Evolutionary conservation across 2,888 invertebrate genomes (phyloP).

Genomic region (Cepaea hortensis): DNA sequence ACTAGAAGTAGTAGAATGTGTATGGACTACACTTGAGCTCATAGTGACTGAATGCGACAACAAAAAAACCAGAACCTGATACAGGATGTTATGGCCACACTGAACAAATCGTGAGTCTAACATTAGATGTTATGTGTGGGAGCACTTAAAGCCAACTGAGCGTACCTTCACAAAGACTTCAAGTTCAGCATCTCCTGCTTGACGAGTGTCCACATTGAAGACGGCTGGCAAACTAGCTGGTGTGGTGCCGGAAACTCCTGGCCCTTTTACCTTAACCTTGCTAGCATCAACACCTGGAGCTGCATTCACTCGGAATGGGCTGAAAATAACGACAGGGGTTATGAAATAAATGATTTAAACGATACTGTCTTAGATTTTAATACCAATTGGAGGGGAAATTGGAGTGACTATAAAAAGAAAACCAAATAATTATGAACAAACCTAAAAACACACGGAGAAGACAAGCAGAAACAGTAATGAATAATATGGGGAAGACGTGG

Average conservation of each 20-base stretch:
- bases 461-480: too few relatives aligned
- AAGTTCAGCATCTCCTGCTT: slow-evolving; percentile 81
- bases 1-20: too few relatives aligned
- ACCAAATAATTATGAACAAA: too few relatives aligned
- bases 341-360: neutral
- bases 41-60: too few relatives aligned
- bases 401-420: too few relatives aligned
- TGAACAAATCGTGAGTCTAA: neutral
- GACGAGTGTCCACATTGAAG: slow-evolving; percentile 77
- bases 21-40: too few relatives aligned
- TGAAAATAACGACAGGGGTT: slow-evolving; percentile 71
- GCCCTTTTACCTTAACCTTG: slow-evolving; percentile 85
- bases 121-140: neutral
- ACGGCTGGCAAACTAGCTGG: slow-evolving; percentile 82
- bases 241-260: slow-evolving; percentile 81
- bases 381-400: too few relatives aligned
- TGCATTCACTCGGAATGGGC: slow-evolving; percentile 87
- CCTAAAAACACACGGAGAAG: too few relatives aligned
- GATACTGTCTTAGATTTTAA: too few relatives aligned
- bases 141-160: neutral
- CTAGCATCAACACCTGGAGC: slow-evolving; percentile 84
- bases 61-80: too few relatives aligned
- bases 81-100: too few relatives aligned
- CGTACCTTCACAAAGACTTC: slow-evolving; percentile 85
- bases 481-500: too few relatives aligned